Evolutionary conservation across 2,797 vertebrate species (phyloP).

Genomic region (Chaetodon trifasciatus): DNA sequence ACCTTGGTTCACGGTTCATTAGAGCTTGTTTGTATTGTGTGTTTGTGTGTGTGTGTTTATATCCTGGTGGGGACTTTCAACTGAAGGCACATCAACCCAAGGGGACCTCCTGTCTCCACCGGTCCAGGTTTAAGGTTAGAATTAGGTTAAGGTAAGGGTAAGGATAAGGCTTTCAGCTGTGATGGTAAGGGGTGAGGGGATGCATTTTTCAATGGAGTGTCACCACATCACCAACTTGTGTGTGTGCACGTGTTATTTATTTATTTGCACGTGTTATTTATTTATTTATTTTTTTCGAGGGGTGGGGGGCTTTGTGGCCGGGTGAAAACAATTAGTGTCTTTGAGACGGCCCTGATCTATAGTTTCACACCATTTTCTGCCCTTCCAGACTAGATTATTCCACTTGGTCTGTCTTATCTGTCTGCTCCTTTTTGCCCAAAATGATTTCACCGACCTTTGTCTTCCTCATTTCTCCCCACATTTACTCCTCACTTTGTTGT

Average conservation of each 20-base stretch:
- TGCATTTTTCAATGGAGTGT: too few species aligned
- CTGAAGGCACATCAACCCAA: too few species aligned
- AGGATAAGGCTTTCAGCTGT: not conserved
- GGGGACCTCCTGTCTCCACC: too few species aligned
- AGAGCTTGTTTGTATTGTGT: conserved; percentile 19
- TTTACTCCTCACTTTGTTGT: conserved; percentile 45
- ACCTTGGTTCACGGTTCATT: conserved; percentile 56
- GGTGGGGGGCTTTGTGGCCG: conserved; percentile 18
- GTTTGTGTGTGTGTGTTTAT: conserved; percentile 7
- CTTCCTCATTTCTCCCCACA: conserved; percentile 6
- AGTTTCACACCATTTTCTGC: conserved; percentile 23
- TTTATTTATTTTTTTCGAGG: too few species aligned
- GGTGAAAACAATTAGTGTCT: conserved; percentile 25
- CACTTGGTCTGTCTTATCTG: not conserved
- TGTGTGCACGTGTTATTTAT: not conserved
- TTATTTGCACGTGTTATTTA: too few species aligned
- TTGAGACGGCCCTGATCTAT: conserved; percentile 15
- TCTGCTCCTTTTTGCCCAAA: not conserved
- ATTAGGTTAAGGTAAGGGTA: too few species aligned
- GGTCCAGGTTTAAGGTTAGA: too few species aligned
- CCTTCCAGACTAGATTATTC: conserved; percentile 12
- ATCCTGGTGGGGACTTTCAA: too few species aligned
- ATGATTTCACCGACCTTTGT: not conserved
- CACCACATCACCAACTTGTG: not conserved
- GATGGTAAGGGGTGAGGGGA: too few species aligned